Conservation (phyloP, 2,113 vertebrate genomes). For the Dermatemys mawii region DNA sequence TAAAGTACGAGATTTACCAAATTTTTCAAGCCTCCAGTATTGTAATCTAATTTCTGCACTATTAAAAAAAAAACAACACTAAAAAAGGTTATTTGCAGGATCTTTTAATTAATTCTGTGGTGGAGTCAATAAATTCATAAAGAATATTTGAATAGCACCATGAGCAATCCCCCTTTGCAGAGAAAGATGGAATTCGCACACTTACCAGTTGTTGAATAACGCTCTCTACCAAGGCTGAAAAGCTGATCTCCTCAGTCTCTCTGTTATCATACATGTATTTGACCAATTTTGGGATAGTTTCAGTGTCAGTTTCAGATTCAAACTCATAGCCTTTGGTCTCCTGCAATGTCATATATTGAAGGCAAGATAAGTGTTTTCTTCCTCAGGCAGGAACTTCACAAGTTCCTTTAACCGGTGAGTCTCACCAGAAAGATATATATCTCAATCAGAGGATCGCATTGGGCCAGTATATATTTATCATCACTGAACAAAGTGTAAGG, state of each 20-base stretch:
- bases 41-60: constrained; percentile 38
- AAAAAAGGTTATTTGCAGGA: neutral
- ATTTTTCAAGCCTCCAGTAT: constrained; percentile 4
- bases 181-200: neutral
- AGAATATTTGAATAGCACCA: neutral
- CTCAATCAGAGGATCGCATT: neutral
- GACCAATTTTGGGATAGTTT: constrained; percentile 94
- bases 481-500: neutral
- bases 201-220: constrained; percentile 96
- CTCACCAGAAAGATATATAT: neutral
- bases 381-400: neutral
- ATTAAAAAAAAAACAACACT: no score
- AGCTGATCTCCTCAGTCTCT: constrained; percentile 85
- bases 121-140: neutral
- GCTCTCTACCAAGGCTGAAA: constrained; percentile 91
- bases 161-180: neutral
- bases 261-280: constrained; percentile 97
- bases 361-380: neutral
- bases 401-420: neutral
- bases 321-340: constrained; percentile 95
- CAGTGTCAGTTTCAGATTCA: constrained; percentile 97
- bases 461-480: neutral
- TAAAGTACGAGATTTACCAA: neutral
- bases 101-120: neutral
- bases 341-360: constrained; percentile 69